Evolutionary conservation across 2,888 invertebrate genomes (phyloP), one percentile per base, ranked within the genome.

Genomic region (Meliscaeva auricollis): DNA sequence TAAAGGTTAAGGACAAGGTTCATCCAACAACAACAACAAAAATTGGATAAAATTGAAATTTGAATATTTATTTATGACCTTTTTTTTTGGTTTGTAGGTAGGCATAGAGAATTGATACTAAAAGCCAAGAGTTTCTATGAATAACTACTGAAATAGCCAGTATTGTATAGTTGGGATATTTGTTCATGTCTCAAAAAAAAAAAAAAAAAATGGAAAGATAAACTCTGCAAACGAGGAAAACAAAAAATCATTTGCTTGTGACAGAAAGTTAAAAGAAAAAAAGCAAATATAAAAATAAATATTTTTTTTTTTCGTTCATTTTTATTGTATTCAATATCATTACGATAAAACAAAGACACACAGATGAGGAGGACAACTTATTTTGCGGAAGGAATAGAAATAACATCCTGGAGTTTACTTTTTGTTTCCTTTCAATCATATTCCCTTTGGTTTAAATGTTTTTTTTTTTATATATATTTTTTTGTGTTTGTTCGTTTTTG

Each of bases 361-460:
- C 52, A 35, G 13, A 30, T 58, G 7, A n/a, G 17, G 69, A 30
- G 44, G 56, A 66, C 17, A 60, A 82, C 80, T 82, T 66, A 70
- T 56, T 66, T 20, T 48, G 48, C 46, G 68, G 70, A 83, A 73
- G 73, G 74, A 84, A 72, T 72, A 73, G 56, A 60, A 74, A 80
- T 72, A 80, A 79, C 73, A 77, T 85, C 81, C 81, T 79, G 76
- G 38, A 77, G 73, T 70, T 64, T 80, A 52, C 46, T 85, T 75
- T 73, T 80, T 80, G 69, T 66, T 76, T 85, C 68, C 46, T 84
- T 85, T 76, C 76, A 85, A 79, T 76, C 80, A 68, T 38, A 38
- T 38, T 22, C 66, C 32, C 56, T 32, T 30, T 41, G 56, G 46
- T 26, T 66, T 66, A 35, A 38, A 38, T 64, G n/a, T 26, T 74